Conservation (phyloP, 2,888 invertebrate genomes). For the Eudiplozoon nipponicum region DNA sequence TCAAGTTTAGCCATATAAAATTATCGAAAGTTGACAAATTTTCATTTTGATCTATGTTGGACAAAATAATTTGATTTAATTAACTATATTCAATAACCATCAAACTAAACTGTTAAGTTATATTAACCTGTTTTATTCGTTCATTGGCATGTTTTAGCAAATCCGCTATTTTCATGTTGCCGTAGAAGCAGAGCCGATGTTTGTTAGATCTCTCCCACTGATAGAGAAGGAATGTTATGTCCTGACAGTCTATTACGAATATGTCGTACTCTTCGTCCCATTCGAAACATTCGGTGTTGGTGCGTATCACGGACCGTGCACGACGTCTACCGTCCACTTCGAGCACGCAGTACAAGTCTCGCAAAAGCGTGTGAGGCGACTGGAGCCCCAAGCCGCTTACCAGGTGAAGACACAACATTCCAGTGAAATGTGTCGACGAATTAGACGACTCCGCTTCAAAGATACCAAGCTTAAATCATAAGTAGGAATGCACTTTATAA, state of each 20-base stretch:
- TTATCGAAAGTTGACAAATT: no score
- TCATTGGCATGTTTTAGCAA: no score
- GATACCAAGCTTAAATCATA: no score
- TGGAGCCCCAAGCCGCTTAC: slow-evolving; percentile 29
- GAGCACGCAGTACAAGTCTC: slow-evolving; percentile 72
- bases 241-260: slow-evolving; percentile 65
- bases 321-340: slow-evolving; percentile 84
- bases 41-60: no score
- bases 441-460: no score
- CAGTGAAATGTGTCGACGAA: slow-evolving; percentile 19
- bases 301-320: slow-evolving; percentile 69
- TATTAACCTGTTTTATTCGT: no score
- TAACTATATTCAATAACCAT: no score
- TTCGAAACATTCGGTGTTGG: slow-evolving; percentile 74
- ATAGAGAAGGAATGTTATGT: slow-evolving; percentile 73
- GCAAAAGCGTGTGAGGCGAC: slow-evolving; percentile 24
- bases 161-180: slow-evolving; percentile 19
- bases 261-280: slow-evolving; percentile 97
- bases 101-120: no score
- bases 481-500: no score
- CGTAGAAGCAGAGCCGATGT: slow-evolving; percentile 56
- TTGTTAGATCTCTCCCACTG: slow-evolving; percentile 95
- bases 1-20: no score
- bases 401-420: slow-evolving; percentile 25
- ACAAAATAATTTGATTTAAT: no score